Conservation (phyloP, 2,113 vertebrate genomes). For the Eonycteris spelaea region DNA sequence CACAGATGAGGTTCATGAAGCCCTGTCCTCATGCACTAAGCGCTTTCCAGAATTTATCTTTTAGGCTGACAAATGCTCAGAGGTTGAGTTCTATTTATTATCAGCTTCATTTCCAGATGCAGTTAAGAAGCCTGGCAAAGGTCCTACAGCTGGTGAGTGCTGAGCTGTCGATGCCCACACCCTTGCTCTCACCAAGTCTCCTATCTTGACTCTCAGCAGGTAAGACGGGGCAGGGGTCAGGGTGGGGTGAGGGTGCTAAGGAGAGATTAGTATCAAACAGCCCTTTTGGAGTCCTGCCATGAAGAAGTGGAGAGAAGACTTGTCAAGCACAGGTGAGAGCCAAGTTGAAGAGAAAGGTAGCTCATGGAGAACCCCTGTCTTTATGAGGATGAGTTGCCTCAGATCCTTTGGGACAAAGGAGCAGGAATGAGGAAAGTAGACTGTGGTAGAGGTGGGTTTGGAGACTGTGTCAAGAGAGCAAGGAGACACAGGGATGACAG, state of each 20-base stretch:
- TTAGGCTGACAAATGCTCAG: not conserved
- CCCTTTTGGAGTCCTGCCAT: not conserved
- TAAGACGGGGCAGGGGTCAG: too few species aligned
- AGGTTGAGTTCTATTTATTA: not conserved
- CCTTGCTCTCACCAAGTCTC: not conserved
- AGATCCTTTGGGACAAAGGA: not conserved
- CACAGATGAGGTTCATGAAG: not conserved
- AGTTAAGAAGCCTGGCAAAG: not conserved
- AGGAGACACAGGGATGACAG: not conserved
- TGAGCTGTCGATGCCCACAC: not conserved
- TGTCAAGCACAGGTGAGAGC: not conserved
- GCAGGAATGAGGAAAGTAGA: not conserved
- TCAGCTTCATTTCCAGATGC: not conserved
- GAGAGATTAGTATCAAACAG: not conserved
- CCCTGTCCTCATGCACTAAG: not conserved
- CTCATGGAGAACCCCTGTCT: not conserved
- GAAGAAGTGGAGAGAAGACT: not conserved
- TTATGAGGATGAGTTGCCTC: not conserved
- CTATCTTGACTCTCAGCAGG: not conserved
- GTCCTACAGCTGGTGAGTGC: not conserved
- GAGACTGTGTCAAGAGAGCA: not conserved
- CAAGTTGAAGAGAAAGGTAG: not conserved
- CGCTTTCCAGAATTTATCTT: not conserved
- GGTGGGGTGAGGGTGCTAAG: not conserved
- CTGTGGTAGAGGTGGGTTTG: not conserved